Conservation (phyloP, 2,797 vertebrate species). For the Peromyscus aztecus region DNA sequence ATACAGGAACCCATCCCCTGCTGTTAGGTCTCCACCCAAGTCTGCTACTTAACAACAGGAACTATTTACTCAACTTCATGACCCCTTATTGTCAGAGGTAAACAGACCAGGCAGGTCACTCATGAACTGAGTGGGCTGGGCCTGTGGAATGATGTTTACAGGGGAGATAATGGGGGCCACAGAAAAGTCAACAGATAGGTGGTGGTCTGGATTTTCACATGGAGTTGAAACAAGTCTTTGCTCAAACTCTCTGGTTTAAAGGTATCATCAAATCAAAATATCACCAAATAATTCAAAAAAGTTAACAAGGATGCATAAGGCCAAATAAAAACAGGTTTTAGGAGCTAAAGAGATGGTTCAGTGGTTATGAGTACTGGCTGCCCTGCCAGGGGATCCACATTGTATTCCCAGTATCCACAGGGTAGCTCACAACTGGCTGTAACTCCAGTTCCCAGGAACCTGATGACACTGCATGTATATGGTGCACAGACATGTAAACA, state of each 20-base stretch:
- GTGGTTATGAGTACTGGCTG: not conserved
- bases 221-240: conserved; percentile 54
- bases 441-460: not conserved
- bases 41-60: not conserved
- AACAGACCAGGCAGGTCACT: not conserved
- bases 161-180: not conserved
- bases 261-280: not conserved
- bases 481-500: not conserved
- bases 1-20: not conserved
- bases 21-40: not conserved
- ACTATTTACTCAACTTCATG: not conserved
- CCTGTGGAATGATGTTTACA: not conserved
- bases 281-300: conserved; percentile 24
- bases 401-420: not conserved
- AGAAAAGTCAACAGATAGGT: not conserved
- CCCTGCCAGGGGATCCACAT: not conserved
- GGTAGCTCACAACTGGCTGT: not conserved
- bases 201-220: conserved; percentile 21
- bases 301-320: not conserved
- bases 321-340: not conserved
- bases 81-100: not conserved
- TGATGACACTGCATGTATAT: not conserved
- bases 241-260: conserved; percentile 3
- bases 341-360: not conserved
- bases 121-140: not conserved